Evolutionary conservation across 2,888 invertebrate species (phyloP).

Genomic region (Conomelus anceps): DNA sequence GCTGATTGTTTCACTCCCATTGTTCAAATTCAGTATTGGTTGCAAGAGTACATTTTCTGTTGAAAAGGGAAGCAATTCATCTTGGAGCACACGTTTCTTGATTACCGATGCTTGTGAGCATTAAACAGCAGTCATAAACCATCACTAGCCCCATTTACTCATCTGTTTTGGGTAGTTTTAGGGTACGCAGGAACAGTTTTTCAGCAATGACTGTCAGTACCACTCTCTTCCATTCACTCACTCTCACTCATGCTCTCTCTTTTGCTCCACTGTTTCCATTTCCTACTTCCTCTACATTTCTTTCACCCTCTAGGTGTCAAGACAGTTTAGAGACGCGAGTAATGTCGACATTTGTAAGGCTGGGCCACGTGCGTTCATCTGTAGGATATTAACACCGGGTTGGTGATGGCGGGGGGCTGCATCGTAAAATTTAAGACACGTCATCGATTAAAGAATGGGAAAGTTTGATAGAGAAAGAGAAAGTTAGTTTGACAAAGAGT

Average conservation of each 20-base stretch:
- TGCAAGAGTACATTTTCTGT: not conserved
- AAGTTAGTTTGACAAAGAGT: too few relatives aligned
- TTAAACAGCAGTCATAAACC: not conserved
- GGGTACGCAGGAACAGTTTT: not conserved
- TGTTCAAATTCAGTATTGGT: not conserved
- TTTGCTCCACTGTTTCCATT: too few relatives aligned
- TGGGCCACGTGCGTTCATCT: not conserved
- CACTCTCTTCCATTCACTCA: not conserved
- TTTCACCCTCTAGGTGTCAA: not conserved
- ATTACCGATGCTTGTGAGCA: not conserved
- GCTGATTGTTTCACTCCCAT: not conserved
- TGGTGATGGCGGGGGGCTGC: not conserved
- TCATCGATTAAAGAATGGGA: not conserved
- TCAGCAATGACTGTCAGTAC: not conserved
- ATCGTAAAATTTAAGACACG: not conserved
- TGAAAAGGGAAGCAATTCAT: too few relatives aligned
- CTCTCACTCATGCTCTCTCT: not conserved
- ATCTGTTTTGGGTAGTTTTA: not conserved
- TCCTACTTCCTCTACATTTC: not conserved
- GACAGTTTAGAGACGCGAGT: not conserved
- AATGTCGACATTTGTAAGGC: not conserved
- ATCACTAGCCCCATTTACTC: not conserved
- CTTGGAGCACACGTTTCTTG: not conserved
- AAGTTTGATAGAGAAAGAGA: not conserved
- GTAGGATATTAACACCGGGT: not conserved